phyloP scores from a whole-genome alignment of 64 coral and sea anemone genomes.

The Dendronephthya gigantea region DNA sequence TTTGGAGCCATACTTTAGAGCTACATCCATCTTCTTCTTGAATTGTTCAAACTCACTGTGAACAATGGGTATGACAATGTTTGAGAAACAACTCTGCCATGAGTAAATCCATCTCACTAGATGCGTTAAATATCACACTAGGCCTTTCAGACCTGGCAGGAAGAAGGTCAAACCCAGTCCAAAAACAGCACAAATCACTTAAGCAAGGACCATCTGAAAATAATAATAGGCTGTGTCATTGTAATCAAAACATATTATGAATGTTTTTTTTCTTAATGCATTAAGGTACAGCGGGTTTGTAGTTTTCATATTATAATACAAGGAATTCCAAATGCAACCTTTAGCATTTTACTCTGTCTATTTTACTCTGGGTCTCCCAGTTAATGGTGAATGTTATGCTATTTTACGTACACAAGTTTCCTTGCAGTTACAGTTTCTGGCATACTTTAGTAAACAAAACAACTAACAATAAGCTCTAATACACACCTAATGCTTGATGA shows the following conservation, averaged over 20 bases:
- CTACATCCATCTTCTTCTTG: neutral
- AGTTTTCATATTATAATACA: too few species aligned
- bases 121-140: neutral
- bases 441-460: too few species aligned
- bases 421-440: too few species aligned
- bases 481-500: too few species aligned
- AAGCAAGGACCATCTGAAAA: neutral
- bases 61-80: conserved; percentile 1
- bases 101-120: neutral
- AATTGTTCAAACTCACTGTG: neutral
- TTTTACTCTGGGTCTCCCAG: too few species aligned
- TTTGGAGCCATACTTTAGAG: conserved; percentile 6
- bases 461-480: too few species aligned
- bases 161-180: neutral
- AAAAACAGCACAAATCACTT: neutral
- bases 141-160: neutral
- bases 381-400: too few species aligned
- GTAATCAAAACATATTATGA: neutral
- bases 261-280: too few species aligned
- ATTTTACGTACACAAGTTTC: too few species aligned
- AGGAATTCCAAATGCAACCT: neutral
- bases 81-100: neutral
- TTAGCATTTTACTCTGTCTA: neutral
- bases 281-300: too few species aligned
- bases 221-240: neutral